Evolutionary conservation across 2,113 vertebrate genomes (phyloP), one percentile per base, ranked within the genome.

Genomic region (Pteruthius melanotis): DNA sequence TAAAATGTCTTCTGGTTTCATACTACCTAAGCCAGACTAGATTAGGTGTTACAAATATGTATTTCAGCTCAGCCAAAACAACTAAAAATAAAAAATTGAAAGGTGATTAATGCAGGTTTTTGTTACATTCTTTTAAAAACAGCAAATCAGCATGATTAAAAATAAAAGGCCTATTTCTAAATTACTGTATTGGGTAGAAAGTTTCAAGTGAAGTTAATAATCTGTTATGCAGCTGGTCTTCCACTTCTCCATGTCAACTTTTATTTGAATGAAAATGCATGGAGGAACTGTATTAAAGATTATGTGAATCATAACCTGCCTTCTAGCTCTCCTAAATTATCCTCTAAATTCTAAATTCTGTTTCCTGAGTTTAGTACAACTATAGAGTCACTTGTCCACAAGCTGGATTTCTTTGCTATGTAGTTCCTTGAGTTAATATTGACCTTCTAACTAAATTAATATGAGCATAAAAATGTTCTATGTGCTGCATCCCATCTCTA

Each of bases 401-500:
- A 54, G 2, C 42, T 83, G 39, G 11, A 37, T 70, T 79, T 91
- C 68, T 77, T 93, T 89, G 18, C 70, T 44, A 11, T 87, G 14
- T 49, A 65, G 44, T 52, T 89, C 33, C 42, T 87, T 94, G 33
- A 72, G n/a, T 87, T 94, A 94, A 90, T 86, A 88, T 87, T 95
- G 93, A 91, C 94, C 82, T 95, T 95, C 81, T 49, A 39, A 77
- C 42, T 90, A 87, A 96, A 85, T 90, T 83, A 80, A 87, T 83
- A 89, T 33, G 57, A 93, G 42, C 61, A 91, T 82, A 52, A 94
- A 93, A 85, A 72, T 80, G 18, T 80, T 85, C 75, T 35, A 52
- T 71, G 47, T 81, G n/a, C 47, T 83, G 27, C 44, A 80, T 85
- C 33, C 31, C 31, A 54, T 59, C 69, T 90, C 49, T 64, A 53